Conservation (phyloP, 1,140 invertebrate genomes). For the Coenobita brevimanus region DNA sequence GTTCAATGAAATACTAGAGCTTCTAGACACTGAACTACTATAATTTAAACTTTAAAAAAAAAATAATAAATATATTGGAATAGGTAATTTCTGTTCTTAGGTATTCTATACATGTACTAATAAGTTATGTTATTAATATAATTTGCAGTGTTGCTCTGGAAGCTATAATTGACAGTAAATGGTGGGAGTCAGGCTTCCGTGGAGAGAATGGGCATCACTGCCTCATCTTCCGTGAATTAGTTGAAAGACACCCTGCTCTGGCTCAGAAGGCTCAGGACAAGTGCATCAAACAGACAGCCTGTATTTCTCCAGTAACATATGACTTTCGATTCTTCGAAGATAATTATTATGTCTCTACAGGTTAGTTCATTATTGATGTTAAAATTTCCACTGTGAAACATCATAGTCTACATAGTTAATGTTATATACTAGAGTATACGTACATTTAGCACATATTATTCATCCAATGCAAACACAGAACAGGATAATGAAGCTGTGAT, state of each 20-base stretch:
- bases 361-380: not conserved
- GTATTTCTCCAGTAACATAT: not conserved
- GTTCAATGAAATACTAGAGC: too few species aligned
- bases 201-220: too few species aligned
- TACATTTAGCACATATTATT: not conserved
- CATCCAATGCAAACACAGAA: too few species aligned
- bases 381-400: too few species aligned
- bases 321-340: conserved; percentile 45
- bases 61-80: not conserved
- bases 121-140: not conserved
- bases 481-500: too few species aligned
- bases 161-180: too few species aligned
- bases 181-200: too few species aligned
- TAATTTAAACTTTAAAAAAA: too few species aligned
- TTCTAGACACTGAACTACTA: too few species aligned
- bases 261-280: not conserved
- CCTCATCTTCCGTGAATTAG: too few species aligned
- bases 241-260: too few species aligned
- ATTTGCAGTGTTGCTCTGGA: not conserved
- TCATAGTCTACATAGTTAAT: too few species aligned
- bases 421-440: not conserved
- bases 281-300: conserved; percentile 15
- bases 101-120: not conserved
- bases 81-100: not conserved
- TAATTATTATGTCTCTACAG: conserved; percentile 39